Base-by-base conservation (phyloP, 1,140 invertebrate species). In the Littorina saxatilis region DNA sequence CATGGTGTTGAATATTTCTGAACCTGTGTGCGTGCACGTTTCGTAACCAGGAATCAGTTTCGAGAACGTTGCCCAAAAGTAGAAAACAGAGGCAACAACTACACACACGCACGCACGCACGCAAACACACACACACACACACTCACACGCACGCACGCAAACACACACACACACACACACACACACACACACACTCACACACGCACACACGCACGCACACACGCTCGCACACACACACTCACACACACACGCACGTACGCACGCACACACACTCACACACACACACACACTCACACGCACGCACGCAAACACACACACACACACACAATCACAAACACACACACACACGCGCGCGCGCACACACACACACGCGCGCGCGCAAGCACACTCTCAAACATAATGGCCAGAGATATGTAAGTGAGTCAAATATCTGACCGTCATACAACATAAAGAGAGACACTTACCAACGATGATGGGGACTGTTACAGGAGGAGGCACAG, bases 401-500 rank as follows among this genome's bases (percentile, higher is more conserved):
- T 47, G 17, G 43, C 5, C 43, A 47, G 43, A 47, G 43, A 47
- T 9, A 17, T 47, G 43, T 47, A n/a, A n/a, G n/a, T n/a, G 7
- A 47, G 17, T 47, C 17, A 47, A 9, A 9, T 47, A 17, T 47
- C 43, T 5, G 43, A 47, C 43, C 43, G 43, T 47, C 17, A 9
- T 47, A 5, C 43, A 47, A 47, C 7, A 47, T 47, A 17, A 17
- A 23, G 32, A 23, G 37, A 20, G n/a, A 37, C 50, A 81, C 80
- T 13, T 61, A 78, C 76, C 76, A 23, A 78, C 35, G 5, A 78
- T 66, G 17, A 78, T 66, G 35, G 76, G 76, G 9, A 78, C 39
- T 1, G 76, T 78, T 32, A 78, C 58, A 20, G 76, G 76, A 4
- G 76, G 35, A 2, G 58, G 76, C 15, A 29, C n/a, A 27, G 55